Evolutionary conservation across 2,888 invertebrate species (phyloP).

Genomic region (Morinoia aosen): DNA sequence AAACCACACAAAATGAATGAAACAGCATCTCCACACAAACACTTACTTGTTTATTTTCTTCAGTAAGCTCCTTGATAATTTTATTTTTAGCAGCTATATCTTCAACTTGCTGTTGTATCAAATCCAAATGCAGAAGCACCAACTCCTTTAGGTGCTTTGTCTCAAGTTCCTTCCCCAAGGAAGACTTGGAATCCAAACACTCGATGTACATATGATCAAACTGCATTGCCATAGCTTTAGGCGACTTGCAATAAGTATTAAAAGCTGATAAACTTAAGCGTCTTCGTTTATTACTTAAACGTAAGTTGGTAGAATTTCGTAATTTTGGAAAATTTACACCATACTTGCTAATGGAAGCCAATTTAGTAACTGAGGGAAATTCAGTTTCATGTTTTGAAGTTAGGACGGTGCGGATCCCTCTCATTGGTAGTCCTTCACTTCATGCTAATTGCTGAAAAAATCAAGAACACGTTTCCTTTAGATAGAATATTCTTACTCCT

Average conservation of each 20-base stretch:
- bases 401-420: conserved; percentile 7
- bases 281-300: neutral
- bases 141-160: conserved; percentile 76
- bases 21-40: neutral
- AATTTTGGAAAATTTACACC: neutral
- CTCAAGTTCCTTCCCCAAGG: conserved; percentile 65
- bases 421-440: conserved; percentile 33
- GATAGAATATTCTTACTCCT: neutral
- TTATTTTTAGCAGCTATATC: conserved; percentile 85
- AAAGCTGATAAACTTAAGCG: conserved; percentile 1
- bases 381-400: conserved; percentile 7
- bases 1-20: too few species aligned
- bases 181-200: conserved; percentile 65
- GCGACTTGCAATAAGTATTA: neutral
- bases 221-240: conserved; percentile 66
- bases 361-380: neutral
- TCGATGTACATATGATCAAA: conserved; percentile 67
- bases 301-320: neutral
- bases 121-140: conserved; percentile 85
- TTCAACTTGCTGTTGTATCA: conserved; percentile 92
- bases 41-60: conserved; percentile 85
- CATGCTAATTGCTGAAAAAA: neutral
- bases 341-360: neutral
- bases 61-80: conserved; percentile 79
- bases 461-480: neutral